These are phyloP conservation scores for Falco biarmicus DNA, from an alignment of 2,797 vertebrate species.

Conservation along the genomic window DNA sequence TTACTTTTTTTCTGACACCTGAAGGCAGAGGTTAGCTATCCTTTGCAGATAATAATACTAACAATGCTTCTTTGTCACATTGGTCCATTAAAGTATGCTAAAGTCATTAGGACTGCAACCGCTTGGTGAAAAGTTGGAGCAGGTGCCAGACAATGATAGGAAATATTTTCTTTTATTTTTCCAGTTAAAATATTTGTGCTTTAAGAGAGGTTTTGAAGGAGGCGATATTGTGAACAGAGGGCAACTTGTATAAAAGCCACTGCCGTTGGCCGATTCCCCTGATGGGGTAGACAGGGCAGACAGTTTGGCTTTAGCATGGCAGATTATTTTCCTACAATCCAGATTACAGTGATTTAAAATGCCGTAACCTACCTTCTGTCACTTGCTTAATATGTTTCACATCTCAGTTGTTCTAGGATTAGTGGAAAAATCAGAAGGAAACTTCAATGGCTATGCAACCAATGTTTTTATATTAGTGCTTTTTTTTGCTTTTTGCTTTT, in stretches of 20 bases:
- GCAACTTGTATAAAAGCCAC: not conserved
- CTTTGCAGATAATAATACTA: not conserved
- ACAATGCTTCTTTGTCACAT: not conserved
- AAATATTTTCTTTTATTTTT: not conserved
- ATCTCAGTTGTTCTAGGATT: not conserved
- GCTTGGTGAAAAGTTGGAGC: not conserved
- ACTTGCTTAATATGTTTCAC: not conserved
- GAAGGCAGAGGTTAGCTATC: not conserved
- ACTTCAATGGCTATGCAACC: not conserved
- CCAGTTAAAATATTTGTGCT: not conserved
- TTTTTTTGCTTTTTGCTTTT: no score
- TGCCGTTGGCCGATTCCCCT: not conserved
- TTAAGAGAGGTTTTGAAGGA: not conserved
- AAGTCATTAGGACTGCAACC: not conserved
- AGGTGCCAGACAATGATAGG: not conserved
- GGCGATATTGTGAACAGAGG: not conserved
- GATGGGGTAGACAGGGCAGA: not conserved
- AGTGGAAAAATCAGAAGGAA: not conserved
- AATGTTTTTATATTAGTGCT: not conserved
- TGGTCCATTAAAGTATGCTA: not conserved
- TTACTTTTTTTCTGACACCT: not conserved
- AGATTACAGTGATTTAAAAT: not conserved
- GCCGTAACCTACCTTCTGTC: not conserved
- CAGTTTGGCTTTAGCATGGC: not conserved
- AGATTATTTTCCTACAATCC: not conserved